Evolutionary conservation across 2,797 vertebrate genomes (phyloP), one percentile per base, ranked within the genome.

Genomic region (Phalloptychus januarius): DNA sequence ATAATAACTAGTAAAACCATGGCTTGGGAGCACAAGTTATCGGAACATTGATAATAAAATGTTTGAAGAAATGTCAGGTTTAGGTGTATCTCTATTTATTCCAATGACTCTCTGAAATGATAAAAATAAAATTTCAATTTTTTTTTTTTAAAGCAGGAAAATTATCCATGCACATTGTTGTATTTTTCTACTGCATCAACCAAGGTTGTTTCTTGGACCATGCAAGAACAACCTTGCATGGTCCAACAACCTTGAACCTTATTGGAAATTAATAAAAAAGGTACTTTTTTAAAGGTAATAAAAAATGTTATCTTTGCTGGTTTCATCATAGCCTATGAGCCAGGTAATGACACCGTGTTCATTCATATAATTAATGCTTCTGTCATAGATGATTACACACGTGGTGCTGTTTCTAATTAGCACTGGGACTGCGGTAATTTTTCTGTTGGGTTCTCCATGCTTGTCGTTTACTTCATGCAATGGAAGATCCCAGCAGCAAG

Each of bases 321-420:
- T 23, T 67, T 67, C 20, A 38, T 12, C 63, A 67, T 40, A 67
- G 63, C 20, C 3, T 65, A 65, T 38, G 61, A 65, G 61, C 10
- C 63, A 67, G 63, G 36, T 67, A 67, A 40, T 67, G 63, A 67
- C 25, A 25, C 33, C 8, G 20, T 12, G 20, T 40, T 67, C 18
- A 67, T 38, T 25, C 4, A 2, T 40, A 12, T 67, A 67, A 67
- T 67, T 67, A 38, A 38, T 40, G 18, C 36, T 25, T 67, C 63
- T 40, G 63, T 67, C 36, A 67, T 67, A 40, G 63, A 67, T 67
- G 63, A 67, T 67, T 67, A 11, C 36, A 40, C 63, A 67, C 18
- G 5, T 40, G 36, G 33, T 67, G 63, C 63, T 23, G 63, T 20
- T 38, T 67, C 63, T 40, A 67, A 67, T 67, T 67, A 67, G 63